Conservation (phyloP, 1,140 invertebrate species). For the Drosophila bocqueti region DNA sequence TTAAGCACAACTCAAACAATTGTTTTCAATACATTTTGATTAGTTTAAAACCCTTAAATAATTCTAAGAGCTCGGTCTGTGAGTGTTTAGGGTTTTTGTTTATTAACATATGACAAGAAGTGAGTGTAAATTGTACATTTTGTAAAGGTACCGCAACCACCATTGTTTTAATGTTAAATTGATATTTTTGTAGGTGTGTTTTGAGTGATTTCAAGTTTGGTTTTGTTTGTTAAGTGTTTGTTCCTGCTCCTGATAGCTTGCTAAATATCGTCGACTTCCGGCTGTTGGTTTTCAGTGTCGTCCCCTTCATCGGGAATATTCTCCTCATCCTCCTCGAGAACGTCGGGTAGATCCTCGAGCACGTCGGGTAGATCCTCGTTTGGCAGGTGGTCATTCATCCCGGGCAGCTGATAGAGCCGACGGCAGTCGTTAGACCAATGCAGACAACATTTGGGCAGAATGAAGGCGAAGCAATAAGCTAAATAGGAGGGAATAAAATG, state of each 20-base stretch:
- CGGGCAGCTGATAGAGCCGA: neutral
- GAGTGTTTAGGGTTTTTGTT: neutral
- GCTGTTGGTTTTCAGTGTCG: neutral
- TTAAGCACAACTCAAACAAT: too few species aligned
- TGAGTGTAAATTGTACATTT: neutral
- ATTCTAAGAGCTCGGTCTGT: neutral
- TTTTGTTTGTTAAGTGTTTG: neutral
- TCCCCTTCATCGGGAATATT: neutral
- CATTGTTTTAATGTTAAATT: neutral
- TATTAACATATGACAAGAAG: neutral
- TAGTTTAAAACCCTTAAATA: neutral
- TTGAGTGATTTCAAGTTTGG: neutral
- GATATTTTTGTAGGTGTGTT: neutral
- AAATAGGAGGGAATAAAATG: too few species aligned
- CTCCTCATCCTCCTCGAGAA: neutral
- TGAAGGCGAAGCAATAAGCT: slow-evolving; percentile 3
- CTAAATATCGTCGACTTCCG: neutral
- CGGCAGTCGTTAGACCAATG: neutral
- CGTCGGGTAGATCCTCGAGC: neutral
- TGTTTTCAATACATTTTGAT: too few species aligned
- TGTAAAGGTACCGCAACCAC: neutral
- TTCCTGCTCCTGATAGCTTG: neutral
- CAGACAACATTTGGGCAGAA: neutral
- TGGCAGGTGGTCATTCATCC: too few species aligned
- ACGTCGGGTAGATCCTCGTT: neutral